Evolutionary conservation across 2,888 invertebrate genomes (phyloP), one percentile per base, ranked within the genome.

Genomic region (Andrena minutula): DNA sequence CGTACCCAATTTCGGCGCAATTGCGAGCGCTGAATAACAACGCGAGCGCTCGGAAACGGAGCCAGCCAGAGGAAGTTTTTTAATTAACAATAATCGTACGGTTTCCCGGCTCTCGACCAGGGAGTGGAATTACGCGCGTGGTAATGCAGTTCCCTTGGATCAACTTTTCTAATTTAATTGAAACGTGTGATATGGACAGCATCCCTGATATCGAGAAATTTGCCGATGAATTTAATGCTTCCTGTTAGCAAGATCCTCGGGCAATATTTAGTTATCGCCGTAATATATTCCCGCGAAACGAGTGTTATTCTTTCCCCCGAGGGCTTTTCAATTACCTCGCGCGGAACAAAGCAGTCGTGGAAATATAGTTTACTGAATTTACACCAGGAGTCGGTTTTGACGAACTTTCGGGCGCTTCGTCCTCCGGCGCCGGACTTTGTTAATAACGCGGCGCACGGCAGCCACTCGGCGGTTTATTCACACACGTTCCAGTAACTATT

Each of bases 401-500:
- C 64, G 58, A 82, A 75, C 64, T 82, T 80, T 41, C 61, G 12
- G 30, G n/a, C 35, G 61, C 64, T 47, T 74, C 61, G 41, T 60
- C 75, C 72, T 16, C 28, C 61, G 53, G n/a, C n/a, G 35, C 7
- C 56, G 68, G 69, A 79, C 80, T 76, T 60, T 65, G 75, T 82
- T 83, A 83, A 83, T 82, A 83, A 83, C 74, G 47, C 60, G 53
- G 64, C 41, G 60, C 74, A 56, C 41, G 65, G 28, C 69, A 53
- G 60, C 26, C 72, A 70, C 82, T 83, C 74, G 41, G 69, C 75
- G 53, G 78, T 64, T 75, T 78, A 83, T 83, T 83, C 82, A 82
- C 68, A 60, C 83, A 72, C 82, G 75, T 69, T 75, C 35, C 71
- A 23, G 75, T 64, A 82, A 78, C 83, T 74, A 83, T 83, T 83